Evolutionary conservation across 1,140 invertebrate genomes (phyloP), one percentile per base, ranked within the genome.

Genomic region (Episyrphus balteatus): DNA sequence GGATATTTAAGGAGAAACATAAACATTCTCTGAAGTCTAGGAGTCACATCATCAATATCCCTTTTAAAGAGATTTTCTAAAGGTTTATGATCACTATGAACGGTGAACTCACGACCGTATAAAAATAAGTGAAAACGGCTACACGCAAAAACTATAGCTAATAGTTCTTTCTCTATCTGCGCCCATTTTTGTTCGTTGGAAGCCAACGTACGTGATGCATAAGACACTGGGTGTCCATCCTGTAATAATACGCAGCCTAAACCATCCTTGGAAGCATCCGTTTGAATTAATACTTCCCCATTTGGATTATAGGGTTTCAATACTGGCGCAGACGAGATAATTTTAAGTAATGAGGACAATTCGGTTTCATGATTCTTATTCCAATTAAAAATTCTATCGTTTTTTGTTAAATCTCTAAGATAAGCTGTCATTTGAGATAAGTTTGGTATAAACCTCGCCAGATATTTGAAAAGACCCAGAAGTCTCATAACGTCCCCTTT

Each of bases 151-250:
- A 58, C 49, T 18, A 74, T 63, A 8, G 62, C 68, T 5, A 70
- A 55, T 13, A 60, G 49, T 51, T 75, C 71, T 42, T 70, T 73
- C 49, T 75, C 70, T 18, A 72, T 72, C 39, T 66, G 55, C 10
- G 62, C 51, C 47, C 65, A 68, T 21, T 54, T 53, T 40, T 47
- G 15, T 51, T 74, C 59, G 10, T 59, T 54, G 17, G 50, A 45
- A 13, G 44, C 59, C 5, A 63, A 39, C 2, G 55, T 54, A 47
- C 56, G 54, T 5, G 58, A 66, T 6, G 63, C 67, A 53, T 62
- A 71, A 11, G 54, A 54, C 3, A 65, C 51, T 14, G 59, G 61
- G 31, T 54, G 42, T 3, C 47, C 40, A 38, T 58, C 40, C 51
- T 69, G 63, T 7, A 65, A 14, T 21, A 69, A 34, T n/a, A n/a